Base-by-base conservation (phyloP, 2,888 invertebrate genomes). In the Hoplodrina ambigua region DNA sequence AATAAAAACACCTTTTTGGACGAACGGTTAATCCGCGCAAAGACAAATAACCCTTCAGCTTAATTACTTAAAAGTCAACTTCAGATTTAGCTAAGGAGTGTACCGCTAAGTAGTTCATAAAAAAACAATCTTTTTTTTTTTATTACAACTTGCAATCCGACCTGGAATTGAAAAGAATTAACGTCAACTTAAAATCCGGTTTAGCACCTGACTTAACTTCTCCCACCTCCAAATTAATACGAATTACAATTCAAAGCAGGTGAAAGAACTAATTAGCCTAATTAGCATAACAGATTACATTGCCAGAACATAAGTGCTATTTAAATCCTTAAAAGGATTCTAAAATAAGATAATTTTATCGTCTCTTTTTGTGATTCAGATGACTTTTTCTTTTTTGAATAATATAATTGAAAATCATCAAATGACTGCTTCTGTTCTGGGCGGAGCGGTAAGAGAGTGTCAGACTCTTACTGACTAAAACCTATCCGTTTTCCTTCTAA, bases 171-270 rank as follows among this genome's bases (percentile, higher is more conserved):
- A 41, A 52, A 19, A 1, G 59, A 49, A 49, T 75, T 74, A 79
- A 56, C n/a, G 80, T 68, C 75, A 17, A 52, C 58, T 76, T 60
- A 37, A 37, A 67, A 61, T 67, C 65, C 25, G 53, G 69, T 49
- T 80, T 44, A 54, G 15, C 75, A 68, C 25, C 53, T 74, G 30
- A 46, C 0, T 33, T 54, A 20, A 50, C 13, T 53, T 66, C 10
- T 46, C 11, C 0, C 56, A 61, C 57, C 44, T 52, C 37, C 11
- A 52, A 53, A 50, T 74, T 25, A 56, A 49, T 17, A 58, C 56
- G 54, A 41, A 67, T 67, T 58, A 62, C 6, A 33, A 37, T 59
- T 67, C 37, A 10, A 53, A 74, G 25, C 66, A 78, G 52, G 46
- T 74, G 41, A 20, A 53, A 60, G 19, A 52, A 8, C 6, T 33